Evolutionary conservation across 1,140 invertebrate species (phyloP).

Genomic region (Wasmannia auropunctata): DNA sequence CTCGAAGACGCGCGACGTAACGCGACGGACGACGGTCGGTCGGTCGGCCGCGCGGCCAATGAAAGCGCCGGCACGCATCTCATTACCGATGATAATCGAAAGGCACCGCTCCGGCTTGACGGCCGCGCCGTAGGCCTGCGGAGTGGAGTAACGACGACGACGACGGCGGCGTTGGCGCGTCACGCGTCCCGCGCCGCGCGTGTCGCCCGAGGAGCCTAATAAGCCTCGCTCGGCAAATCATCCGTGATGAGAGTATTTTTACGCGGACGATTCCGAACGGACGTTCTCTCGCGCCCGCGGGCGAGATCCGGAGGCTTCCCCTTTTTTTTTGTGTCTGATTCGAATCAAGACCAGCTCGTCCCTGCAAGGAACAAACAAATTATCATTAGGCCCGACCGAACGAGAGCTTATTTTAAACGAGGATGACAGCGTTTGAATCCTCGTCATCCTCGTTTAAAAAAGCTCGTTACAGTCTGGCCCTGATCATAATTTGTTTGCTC

Average conservation of each 20-base stretch:
- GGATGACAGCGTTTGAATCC: too few relatives aligned
- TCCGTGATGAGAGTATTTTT: neutral
- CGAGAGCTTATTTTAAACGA: too few relatives aligned
- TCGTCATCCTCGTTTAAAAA: too few relatives aligned
- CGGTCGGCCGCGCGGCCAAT: neutral
- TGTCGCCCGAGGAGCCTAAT: neutral
- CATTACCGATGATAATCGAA: constrained; percentile 49
- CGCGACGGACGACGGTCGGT: constrained; percentile 13
- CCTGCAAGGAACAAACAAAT: too few relatives aligned
- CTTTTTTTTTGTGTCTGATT: too few relatives aligned
- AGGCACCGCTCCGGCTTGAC: constrained; percentile 7
- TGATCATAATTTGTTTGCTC: too few relatives aligned
- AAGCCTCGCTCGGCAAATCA: neutral
- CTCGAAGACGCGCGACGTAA: too few relatives aligned
- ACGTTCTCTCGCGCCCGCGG: neutral
- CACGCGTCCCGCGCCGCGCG: neutral
- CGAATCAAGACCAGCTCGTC: too few relatives aligned
- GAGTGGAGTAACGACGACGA: neutral
- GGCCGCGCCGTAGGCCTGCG: neutral
- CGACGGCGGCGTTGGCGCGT: neutral
- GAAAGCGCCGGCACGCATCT: constrained; percentile 31
- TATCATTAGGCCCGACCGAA: too few relatives aligned
- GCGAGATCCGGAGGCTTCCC: neutral
- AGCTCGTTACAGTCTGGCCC: too few relatives aligned
- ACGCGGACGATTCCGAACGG: neutral